Base-by-base conservation (phyloP, 2,888 invertebrate genomes). In the Parnassius smintheus region DNA sequence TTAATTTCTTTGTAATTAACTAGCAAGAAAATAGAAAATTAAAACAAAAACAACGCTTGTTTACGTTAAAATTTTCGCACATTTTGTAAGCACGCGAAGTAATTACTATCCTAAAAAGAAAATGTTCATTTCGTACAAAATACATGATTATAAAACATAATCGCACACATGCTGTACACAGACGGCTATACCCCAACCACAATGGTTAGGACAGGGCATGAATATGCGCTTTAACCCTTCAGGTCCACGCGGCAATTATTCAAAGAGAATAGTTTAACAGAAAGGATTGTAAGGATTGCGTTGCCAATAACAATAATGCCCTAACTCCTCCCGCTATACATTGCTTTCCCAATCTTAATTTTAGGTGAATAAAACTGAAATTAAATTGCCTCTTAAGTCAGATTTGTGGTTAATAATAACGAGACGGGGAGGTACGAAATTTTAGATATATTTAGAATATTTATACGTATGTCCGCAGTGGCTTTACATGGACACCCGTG, bases 201-300 rank as follows among this genome's bases (percentile, higher is more conserved):
- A 86, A 83, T 83, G 80, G 80, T 76, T 76, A 82, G 86, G 85
- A 85, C 84, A 83, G 80, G 80, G 82, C 87, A 86, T 87, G 89
- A 90, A 89, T 87, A 89, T 79, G 81, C 86, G 83, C 77, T 86
- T 83, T 83, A 84, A 91, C 91, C 91, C 91, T 91, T 91, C 91
- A 88, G 82, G 89, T 90, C 91, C 92, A 89, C 77, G 86, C 91
- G 87, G 89, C 92, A 92, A 92, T 92, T 92, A 92, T 92, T 92
- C 92, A 92, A 91, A 92, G 85, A 91, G 92, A 91, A 91, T 91
- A 91, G 91, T 91, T 91, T 90, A 91, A 86, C 88, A 90, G 91
- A 91, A 91, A 91, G 91, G 91, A 91, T 90, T 91, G 87, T 86
- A 81, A 86, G 87, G 81, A 83, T 81, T 80, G 70, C 62, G 58